These are phyloP conservation scores for Hipposideros larvatus DNA, from an alignment of 2,797 vertebrate genomes.

Conservation along the genomic window DNA sequence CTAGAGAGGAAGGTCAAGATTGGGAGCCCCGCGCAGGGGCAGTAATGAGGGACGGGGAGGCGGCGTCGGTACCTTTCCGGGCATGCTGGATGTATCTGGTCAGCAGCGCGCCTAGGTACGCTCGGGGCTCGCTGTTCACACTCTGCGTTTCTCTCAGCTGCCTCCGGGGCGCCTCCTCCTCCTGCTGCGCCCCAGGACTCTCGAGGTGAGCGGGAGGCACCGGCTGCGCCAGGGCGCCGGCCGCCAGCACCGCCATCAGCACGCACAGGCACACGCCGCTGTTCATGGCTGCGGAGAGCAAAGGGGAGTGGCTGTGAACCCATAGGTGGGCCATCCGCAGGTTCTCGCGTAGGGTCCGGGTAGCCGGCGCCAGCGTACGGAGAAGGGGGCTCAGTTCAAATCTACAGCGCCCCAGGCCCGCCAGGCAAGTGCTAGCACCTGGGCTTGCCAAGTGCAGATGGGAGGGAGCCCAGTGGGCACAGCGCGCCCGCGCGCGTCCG, in stretches of 20 bases:
- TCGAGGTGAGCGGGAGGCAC: constrained; percentile 82
- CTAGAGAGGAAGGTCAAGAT: not conserved
- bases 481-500: fast-evolving
- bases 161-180: constrained; percentile 88
- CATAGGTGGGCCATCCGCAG: not conserved
- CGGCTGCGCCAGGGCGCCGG: constrained; percentile 91
- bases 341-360: not conserved
- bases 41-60: not conserved
- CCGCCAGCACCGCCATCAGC: constrained; percentile 92
- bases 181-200: constrained; percentile 84
- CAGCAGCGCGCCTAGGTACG: constrained; percentile 93
- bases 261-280: constrained; percentile 91
- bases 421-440: not conserved
- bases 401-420: not conserved
- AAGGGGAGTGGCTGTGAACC: not conserved
- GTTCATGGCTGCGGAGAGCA: constrained; percentile 87
- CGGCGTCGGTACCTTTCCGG: constrained; percentile 92
- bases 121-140: constrained; percentile 89
- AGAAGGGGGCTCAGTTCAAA: not conserved
- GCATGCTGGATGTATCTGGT: constrained; percentile 94
- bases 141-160: constrained; percentile 85
- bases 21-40: not conserved
- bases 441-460: not conserved
- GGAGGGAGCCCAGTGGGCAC: fast-evolving
- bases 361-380: not conserved